phyloP scores from a whole-genome alignment of 2,113 vertebrate species.

The Lynx canadensis region DNA sequence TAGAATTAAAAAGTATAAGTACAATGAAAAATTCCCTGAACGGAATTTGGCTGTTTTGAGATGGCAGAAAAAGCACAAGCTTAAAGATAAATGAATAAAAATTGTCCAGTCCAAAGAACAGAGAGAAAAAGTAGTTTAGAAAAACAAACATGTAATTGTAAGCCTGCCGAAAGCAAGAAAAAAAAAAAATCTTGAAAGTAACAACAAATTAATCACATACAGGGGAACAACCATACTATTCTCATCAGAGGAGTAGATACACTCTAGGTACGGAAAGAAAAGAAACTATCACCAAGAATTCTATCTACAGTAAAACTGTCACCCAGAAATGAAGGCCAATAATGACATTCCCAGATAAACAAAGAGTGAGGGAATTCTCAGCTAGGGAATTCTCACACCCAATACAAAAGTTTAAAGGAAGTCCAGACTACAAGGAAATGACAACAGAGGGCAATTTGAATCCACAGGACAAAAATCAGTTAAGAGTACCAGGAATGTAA shows the following conservation, averaged over 20 bases:
- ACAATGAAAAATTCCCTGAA: background rate
- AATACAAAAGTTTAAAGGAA: background rate
- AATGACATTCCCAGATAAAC: background rate
- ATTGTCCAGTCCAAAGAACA: background rate
- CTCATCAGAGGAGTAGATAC: background rate
- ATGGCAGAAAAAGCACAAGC: background rate
- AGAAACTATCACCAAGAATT: background rate
- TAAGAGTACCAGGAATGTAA: background rate
- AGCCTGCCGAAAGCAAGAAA: background rate
- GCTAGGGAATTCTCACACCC: background rate
- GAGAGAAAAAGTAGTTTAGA: background rate
- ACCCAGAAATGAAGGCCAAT: background rate
- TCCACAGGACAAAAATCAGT: background rate
- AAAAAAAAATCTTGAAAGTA: background rate
- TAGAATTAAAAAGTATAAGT: background rate
- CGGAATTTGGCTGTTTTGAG: background rate
- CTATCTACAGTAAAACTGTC: background rate
- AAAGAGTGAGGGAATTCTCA: background rate
- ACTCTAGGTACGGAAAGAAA: background rate
- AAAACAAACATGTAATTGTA: background rate
- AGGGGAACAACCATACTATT: background rate
- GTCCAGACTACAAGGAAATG: background rate
- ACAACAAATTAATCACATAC: background rate
- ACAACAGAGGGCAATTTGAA: background rate
- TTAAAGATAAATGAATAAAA: background rate